A percentile compares a stretch with the other conserved stretches of the same genome.
Conservation (phyloP, 2,113 vertebrate species). For the Eurypyga helias region DNA sequence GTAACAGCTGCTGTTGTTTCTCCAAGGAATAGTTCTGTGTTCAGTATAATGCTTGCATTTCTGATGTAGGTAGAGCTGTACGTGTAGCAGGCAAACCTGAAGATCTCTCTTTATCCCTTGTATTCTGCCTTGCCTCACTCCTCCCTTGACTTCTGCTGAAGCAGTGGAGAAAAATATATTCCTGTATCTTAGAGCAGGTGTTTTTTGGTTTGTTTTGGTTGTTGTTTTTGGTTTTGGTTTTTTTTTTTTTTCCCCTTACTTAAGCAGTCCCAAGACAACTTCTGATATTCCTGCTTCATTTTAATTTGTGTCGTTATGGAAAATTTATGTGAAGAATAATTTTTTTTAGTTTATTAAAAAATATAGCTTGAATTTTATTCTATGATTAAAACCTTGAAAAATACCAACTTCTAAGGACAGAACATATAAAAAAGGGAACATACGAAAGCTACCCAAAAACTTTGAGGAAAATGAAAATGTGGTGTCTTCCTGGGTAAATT, state of each 20-base stretch:
- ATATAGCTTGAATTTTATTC: neutral
- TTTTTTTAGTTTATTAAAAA: neutral
- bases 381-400: neutral
- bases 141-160: neutral
- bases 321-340: neutral
- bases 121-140: neutral
- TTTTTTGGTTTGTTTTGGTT: neutral
- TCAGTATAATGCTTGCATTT: neutral
- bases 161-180: neutral
- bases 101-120: neutral
- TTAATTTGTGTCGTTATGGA: neutral
- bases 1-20: neutral
- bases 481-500: neutral
- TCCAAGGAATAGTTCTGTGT: neutral
- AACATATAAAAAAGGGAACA: neutral
- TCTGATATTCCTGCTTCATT: neutral
- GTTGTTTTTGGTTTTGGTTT: neutral
- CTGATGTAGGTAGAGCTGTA: neutral
- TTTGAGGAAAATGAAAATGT: neutral
- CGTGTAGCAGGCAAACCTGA: neutral
- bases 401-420: neutral
- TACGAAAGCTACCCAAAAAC: neutral
- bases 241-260: neutral
- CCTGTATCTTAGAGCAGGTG: neutral
- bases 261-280: neutral